Base-by-base conservation (phyloP, 2,113 vertebrate species). In the Passerina amoena region DNA sequence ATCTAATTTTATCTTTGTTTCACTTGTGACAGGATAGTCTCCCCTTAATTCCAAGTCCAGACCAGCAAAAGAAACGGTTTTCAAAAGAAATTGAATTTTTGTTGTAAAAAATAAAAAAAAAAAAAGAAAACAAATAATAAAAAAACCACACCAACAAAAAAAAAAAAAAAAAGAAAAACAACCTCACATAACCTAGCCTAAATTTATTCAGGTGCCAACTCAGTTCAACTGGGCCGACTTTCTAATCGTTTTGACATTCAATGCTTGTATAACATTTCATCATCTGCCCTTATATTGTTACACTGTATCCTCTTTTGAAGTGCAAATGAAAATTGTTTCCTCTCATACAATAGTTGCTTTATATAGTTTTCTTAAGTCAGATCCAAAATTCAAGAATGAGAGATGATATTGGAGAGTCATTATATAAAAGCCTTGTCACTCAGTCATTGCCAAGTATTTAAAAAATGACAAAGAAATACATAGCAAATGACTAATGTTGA, bases 331-430 rank as follows among this genome's bases (percentile, higher is more conserved):
- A 96, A 94, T 96, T 80, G 96, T 96, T 97, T 97, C 92, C 87
- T 95, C n/a, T 87, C 82, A 68, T 85, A 82, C 97, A 97, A 94
- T 91, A 95, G 84, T 76, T 96, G 51, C 96, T 94, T 94, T 88
- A 95, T 97, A 90, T 97, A 94, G 97, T 78, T 97, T 97, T 93
- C 93, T 94, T 96, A 95, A 97, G 90, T 95, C 88, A 94, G 65
- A 78, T 96, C 94, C 96, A 97, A 97, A 97, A 96, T 94, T 92
- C 87, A 90, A 97, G 94, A 97, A 97, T 96, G 79, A 93, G 86
- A 87, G 71, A 95, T 96, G 80, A 97, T 94, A 75, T 37, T 94
- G 73, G 56, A 94, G 88, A 94, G 86, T 81, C 75, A 72, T 86
- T 92, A 54, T 80, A 63, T 91, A 85, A 94, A 94, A 86, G 45